These are phyloP conservation scores for Muscicapa comitata DNA, from an alignment of 2,797 vertebrate species.

Conservation along the genomic window DNA sequence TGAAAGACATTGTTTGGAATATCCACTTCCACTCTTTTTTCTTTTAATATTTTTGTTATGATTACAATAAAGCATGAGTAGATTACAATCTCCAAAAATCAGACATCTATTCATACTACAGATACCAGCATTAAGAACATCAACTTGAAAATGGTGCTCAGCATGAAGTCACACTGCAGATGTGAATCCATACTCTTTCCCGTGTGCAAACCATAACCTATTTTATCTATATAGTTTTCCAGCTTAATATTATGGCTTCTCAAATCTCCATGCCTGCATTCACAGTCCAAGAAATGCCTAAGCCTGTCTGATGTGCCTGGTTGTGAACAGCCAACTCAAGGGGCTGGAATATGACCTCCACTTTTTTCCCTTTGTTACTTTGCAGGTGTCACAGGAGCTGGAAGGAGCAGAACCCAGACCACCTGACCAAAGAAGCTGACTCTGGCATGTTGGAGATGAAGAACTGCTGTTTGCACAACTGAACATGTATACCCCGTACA, in stretches of 20 bases:
- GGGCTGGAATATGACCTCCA: background rate
- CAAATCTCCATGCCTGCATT: background rate
- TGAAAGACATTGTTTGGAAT: background rate
- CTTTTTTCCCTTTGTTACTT: background rate
- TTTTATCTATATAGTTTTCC: background rate
- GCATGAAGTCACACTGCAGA: background rate
- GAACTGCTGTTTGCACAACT: background rate
- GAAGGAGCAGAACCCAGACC: background rate
- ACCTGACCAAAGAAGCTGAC: background rate
- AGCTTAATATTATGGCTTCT: background rate
- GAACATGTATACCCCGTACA: rapidly evolving
- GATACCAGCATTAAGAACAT: background rate
- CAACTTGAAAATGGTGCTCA: background rate
- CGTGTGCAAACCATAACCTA: background rate
- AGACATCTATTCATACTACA: background rate
- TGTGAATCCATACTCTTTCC: background rate
- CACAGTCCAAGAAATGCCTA: background rate
- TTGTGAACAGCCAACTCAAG: background rate
- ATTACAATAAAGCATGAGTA: background rate
- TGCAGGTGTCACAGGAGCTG: background rate
- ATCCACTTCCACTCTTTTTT: background rate
- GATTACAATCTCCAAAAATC: background rate
- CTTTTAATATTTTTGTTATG: background rate
- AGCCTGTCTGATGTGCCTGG: background rate
- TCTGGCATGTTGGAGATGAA: background rate